Evolutionary conservation across 2,888 invertebrate genomes (phyloP), one percentile per base, ranked within the genome.

Genomic region (Diabrotica balteata): DNA sequence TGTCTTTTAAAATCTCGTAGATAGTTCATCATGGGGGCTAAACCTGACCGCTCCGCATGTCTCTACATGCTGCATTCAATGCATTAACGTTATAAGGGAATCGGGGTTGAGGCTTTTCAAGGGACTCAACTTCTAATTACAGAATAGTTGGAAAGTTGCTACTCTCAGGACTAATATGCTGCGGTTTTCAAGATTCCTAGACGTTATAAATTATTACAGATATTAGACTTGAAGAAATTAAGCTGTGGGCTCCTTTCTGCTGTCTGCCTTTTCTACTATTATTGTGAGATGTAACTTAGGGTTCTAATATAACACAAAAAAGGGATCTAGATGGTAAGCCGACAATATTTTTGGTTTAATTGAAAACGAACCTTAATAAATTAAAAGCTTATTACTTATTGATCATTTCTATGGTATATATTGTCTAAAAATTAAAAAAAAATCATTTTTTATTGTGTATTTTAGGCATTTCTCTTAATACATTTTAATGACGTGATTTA

Each of bases 121-220:
- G 61, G 22, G 61, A 45, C 61, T 61, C 42, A 61, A 61, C 52
- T 61, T 61, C 61, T 61, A 61, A 61, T 61, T 61, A 61, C 61
- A 44, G 45, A 61, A 61, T 61, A 61, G 61, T 61, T 61, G 52
- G 52, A 61, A 61, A 61, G 61, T 61, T 61, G 45, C 61, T 47
- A 47, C 49, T 49, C 59, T 49, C 47, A 7, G 47, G 59, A 59
- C 49, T 61, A 61, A 61, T 61, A 61, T 53, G 44, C 61, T 61
- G 61, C 52, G 61, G 61, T 61, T 61, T 61, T 52, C 52, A 52
- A 52, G 61, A 61, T 61, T 61, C 52, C 45, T 51, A 10, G 53
- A 61, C 61, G 22, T 59, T 59, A 44, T 59, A 59, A 59, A 59
- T 59, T 59, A 59, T 59, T 9, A 32, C 59, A 10, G 59, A 59